phyloP scores from a whole-genome alignment of 1,140 invertebrate genomes.

The Drosophila varians region DNA sequence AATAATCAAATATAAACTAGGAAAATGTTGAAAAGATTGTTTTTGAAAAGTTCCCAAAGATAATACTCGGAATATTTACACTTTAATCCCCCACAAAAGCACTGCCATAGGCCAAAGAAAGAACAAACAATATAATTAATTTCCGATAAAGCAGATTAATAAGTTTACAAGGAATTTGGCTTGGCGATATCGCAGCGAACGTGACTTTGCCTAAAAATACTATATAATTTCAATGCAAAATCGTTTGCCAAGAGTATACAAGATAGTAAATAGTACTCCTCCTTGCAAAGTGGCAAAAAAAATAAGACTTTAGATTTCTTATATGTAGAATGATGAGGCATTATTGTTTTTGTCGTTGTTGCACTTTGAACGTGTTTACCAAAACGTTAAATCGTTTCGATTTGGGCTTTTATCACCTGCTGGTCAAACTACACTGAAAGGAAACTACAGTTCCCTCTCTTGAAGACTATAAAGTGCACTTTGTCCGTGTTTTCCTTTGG shows the following conservation, averaged over 20 bases:
- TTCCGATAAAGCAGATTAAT: background rate
- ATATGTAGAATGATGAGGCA: background rate
- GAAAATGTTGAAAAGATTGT: background rate
- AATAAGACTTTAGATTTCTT: background rate
- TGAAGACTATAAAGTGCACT: background rate
- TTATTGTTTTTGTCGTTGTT: background rate
- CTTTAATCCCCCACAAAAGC: background rate
- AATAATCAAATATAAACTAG: background rate
- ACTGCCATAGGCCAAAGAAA: background rate
- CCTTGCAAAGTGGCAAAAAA: background rate
- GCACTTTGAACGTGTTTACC: slow-evolving; percentile 1
- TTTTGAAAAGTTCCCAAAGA: background rate
- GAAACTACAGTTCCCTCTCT: background rate
- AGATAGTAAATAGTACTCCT: background rate
- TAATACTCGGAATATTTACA: too few species aligned
- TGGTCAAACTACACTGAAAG: background rate
- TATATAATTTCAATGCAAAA: background rate
- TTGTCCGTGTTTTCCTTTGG: background rate
- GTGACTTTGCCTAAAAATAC: slow-evolving; percentile 1
- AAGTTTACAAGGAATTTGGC: background rate
- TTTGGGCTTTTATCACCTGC: slow-evolving; percentile 28
- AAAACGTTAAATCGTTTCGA: slow-evolving; percentile 5
- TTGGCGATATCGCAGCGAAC: background rate
- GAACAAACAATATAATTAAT: background rate
- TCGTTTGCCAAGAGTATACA: background rate